A percentile compares a stretch with the other conserved stretches of the same genome.
Evolutionary conservation across 2,797 vertebrate species (phyloP).

Genomic region (Rhincodon typus): DNA sequence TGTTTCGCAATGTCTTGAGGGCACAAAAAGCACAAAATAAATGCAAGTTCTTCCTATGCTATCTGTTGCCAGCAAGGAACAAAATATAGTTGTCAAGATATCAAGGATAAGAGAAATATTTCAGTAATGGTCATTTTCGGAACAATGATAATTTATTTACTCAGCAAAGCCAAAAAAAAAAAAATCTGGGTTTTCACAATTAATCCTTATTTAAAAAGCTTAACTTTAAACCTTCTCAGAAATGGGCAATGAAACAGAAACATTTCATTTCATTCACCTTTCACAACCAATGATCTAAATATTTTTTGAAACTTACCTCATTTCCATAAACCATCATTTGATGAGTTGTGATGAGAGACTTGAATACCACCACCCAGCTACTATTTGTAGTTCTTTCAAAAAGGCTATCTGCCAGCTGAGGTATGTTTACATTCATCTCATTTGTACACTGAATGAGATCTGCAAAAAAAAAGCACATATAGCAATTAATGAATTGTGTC

Average conservation of each 20-base stretch:
- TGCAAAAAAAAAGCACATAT: constrained; percentile 48
- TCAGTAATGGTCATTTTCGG: background rate
- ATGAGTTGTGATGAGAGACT: constrained; percentile 72
- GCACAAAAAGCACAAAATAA: background rate
- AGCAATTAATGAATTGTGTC: background rate
- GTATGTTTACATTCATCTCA: constrained; percentile 76
- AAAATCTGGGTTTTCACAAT: background rate
- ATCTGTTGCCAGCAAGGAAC: background rate
- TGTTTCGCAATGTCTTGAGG: background rate
- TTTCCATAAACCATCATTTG: constrained; percentile 75
- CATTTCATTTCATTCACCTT: background rate
- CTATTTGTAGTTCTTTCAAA: constrained; percentile 73
- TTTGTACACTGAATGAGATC: constrained; percentile 73
- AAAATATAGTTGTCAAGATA: background rate
- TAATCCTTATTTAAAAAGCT: background rate
- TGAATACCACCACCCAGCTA: constrained; percentile 75
- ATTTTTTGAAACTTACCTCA: constrained; percentile 56
- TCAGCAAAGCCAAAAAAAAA: background rate
- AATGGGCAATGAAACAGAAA: background rate
- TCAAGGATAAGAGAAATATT: background rate
- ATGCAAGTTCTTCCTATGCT: background rate
- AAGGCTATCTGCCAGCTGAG: constrained; percentile 69
- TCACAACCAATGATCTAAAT: background rate
- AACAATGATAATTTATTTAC: background rate
- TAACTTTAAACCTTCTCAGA: background rate